Evolutionary conservation across 2,113 vertebrate species (phyloP), one percentile per base, ranked within the genome.

Genomic region (Periophthalmus modestus): DNA sequence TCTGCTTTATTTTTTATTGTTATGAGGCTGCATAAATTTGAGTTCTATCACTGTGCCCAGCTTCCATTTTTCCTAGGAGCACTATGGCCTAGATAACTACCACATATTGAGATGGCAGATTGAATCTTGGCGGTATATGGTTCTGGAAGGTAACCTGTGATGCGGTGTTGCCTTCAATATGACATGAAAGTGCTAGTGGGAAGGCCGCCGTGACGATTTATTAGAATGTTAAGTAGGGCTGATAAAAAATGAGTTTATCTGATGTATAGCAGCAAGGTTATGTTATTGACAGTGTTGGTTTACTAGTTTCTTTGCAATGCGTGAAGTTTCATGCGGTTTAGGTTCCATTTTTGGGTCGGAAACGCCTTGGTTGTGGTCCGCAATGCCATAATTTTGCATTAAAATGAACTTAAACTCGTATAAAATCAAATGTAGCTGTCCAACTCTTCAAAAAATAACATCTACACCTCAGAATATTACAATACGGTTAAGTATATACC

Each of bases 1-100:
- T 89, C 79, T 77, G 71, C 79, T 82, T 86, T 75, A 82, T 82
- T 94, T 91, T 92, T 89, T 87, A 87, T 85, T 89, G 81, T 90
- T 92, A 84, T 81, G 79, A 90, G 86, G 74, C 80, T 85, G 85
- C 88, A 85, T 89, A 77, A 78, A 90, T 94, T 91, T 78, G 68
- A 84, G 85, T 92, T 86, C 61, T 71, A 33, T 79, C 79, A 76
- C 73, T 69, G 67, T 78, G 2, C 36, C 21, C 78, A 39, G 79
- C 87, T 72, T 62, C 59, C 24, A 61, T 70, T 33, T 71, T 80
- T 73, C 61, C 59, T 66, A 66, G 68, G 77, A 79, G 72, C 71
- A 10, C 74, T 69, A 61, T 89, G 89, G 88, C 86, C 88, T 85
- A 89, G 79, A 89, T 90, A 90, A 81, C 74, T 72, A 69, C 74